Evolutionary conservation across 2,888 invertebrate genomes (phyloP).

Genomic region (Cordylochernes scorpioides): DNA sequence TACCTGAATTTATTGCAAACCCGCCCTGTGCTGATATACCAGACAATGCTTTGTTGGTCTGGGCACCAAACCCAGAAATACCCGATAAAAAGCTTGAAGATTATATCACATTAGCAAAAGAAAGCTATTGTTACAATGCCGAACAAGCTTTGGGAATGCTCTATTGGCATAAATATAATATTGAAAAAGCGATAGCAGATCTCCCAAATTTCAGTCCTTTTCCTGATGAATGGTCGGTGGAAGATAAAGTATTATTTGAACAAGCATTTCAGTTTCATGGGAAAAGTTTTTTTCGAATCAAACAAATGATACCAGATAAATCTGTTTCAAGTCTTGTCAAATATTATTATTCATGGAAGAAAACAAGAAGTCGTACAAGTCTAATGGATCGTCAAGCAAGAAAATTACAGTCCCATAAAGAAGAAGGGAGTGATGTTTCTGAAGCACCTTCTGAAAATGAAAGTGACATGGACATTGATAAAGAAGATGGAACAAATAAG

Average conservation of each 20-base stretch:
- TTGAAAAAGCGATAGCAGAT: slow-evolving; percentile 69
- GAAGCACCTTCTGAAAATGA: slow-evolving; percentile 65
- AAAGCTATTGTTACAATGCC: slow-evolving; percentile 87
- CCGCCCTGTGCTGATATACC: too few relatives aligned
- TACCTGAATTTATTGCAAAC: too few relatives aligned
- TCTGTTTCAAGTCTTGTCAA: slow-evolving; percentile 81
- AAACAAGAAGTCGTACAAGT: slow-evolving; percentile 66
- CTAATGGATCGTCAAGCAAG: slow-evolving; percentile 64
- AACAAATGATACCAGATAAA: slow-evolving; percentile 97
- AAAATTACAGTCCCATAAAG: slow-evolving; percentile 37
- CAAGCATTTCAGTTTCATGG: slow-evolving; percentile 95
- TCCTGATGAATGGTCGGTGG: slow-evolving; percentile 91
- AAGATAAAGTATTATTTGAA: slow-evolving; percentile 90
- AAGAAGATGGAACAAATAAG: slow-evolving; percentile 23
- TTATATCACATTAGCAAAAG: slow-evolving; percentile 73
- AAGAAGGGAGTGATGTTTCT: slow-evolving; percentile 45
- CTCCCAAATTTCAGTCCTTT: slow-evolving; percentile 88
- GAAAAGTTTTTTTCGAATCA: slow-evolving; percentile 83
- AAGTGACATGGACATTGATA: slow-evolving; percentile 48
- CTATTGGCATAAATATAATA: slow-evolving; percentile 90
- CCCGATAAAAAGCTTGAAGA: slow-evolving; percentile 92
- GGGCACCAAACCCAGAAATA: slow-evolving; percentile 75
- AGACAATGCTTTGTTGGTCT: slow-evolving; percentile 71
- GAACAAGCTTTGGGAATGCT: slow-evolving; percentile 92
- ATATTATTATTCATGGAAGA: slow-evolving; percentile 97